Evolutionary conservation across 2,888 invertebrate species (phyloP).

Genomic region (Smittia aterrima): DNA sequence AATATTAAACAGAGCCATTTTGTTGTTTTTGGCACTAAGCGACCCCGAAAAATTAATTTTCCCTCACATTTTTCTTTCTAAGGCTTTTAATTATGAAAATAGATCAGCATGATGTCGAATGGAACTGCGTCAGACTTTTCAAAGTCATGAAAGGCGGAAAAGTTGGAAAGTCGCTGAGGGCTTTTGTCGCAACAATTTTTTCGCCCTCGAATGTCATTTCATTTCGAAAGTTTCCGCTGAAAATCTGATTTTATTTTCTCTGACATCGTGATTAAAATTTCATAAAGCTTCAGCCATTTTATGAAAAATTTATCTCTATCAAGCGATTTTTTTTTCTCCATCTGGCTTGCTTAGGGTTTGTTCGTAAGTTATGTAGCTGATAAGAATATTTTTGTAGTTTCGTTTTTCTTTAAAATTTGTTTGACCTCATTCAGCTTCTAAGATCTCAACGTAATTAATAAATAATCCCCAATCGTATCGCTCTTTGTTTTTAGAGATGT

Average conservation of each 20-base stretch:
- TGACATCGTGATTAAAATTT: not conserved
- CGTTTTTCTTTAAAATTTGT: no score
- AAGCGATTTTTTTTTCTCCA: no score
- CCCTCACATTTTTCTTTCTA: not conserved
- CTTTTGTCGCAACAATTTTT: not conserved
- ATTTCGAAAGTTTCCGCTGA: no score
- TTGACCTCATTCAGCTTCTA: no score
- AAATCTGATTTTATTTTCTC: no score
- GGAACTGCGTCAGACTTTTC: not conserved
- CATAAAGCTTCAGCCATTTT: conserved; percentile 1
- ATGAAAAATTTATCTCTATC: not conserved
- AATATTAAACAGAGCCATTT: not conserved
- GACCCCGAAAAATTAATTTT: not conserved
- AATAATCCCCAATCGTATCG: no score
- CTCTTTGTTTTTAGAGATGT: no score
- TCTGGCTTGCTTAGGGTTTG: no score
- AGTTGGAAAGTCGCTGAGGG: not conserved
- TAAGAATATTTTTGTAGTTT: no score
- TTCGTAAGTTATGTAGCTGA: no score
- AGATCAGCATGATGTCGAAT: not conserved
- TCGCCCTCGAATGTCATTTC: no score
- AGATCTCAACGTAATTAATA: no score
- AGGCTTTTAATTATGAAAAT: conserved; percentile 7
- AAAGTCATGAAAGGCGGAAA: not conserved
- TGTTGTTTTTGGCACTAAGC: not conserved